Evolutionary conservation across 2,888 invertebrate species (phyloP).

Genomic region (Sabatieria punctata): DNA sequence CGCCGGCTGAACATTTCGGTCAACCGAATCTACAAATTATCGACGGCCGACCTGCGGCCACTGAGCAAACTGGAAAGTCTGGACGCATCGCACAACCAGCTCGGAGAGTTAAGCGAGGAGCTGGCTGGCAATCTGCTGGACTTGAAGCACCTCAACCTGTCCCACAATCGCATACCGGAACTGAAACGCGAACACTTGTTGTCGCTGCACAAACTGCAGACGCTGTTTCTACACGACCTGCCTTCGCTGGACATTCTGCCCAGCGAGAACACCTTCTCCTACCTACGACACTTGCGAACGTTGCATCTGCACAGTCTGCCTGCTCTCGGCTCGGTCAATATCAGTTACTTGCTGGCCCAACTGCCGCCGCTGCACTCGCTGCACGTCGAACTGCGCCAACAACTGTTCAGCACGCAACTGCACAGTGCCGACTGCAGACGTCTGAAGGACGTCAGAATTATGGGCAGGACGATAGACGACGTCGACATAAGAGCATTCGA

Average conservation of each 20-base stretch:
- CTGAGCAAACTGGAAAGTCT: conserved; percentile 16
- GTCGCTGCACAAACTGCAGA: conserved; percentile 9
- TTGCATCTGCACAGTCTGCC: conserved; percentile 18
- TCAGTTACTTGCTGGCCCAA: conserved; percentile 15
- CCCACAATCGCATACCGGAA: conserved; percentile 17
- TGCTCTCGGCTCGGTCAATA: conserved; percentile 12
- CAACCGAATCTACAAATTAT: conserved; percentile 24
- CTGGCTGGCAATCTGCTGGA: conserved; percentile 17
- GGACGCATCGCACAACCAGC: conserved; percentile 20
- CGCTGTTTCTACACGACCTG: conserved; percentile 7
- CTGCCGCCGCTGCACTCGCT: conserved; percentile 21
- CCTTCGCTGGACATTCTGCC: conserved; percentile 2
- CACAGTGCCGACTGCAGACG: conserved; percentile 1
- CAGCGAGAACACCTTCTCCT: neutral
- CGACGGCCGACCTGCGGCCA: conserved; percentile 16
- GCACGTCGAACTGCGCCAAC: conserved; percentile 7
- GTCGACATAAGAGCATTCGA: conserved; percentile 5
- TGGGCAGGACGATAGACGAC: neutral
- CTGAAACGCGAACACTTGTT: conserved; percentile 15
- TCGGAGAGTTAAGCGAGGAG: conserved; percentile 16
- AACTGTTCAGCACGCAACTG: conserved; percentile 1
- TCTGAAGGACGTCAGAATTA: conserved; percentile 1
- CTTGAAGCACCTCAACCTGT: conserved; percentile 23
- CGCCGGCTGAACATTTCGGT: conserved; percentile 17
- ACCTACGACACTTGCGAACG: conserved; percentile 3